Conservation (phyloP, 1,140 invertebrate species). For the Lanistes nyassanus region DNA sequence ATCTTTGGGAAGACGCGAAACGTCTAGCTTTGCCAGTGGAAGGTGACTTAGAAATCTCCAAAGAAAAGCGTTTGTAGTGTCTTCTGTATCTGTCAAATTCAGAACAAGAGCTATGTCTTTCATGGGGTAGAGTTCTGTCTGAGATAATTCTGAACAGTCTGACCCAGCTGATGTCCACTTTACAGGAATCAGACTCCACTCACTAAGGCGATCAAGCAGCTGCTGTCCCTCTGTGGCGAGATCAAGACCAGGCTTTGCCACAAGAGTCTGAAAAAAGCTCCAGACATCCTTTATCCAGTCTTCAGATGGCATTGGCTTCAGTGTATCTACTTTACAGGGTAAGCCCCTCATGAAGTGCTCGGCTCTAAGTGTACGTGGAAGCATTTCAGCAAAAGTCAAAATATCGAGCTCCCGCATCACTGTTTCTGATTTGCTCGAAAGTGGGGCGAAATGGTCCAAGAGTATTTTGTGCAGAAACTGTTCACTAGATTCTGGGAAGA, state of each 20-base stretch:
- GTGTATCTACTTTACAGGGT: neutral
- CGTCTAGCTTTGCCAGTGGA: slow-evolving; percentile 3
- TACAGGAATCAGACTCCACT: slow-evolving; percentile 16
- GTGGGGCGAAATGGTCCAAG: neutral
- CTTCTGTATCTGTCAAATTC: neutral
- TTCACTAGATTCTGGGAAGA: slow-evolving; percentile 2
- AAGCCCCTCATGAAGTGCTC: neutral
- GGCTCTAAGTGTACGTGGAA: neutral
- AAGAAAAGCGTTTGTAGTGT: neutral
- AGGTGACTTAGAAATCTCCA: neutral
- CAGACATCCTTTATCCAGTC: slow-evolving; percentile 2
- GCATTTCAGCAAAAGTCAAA: neutral
- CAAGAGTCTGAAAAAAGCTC: slow-evolving; percentile 1
- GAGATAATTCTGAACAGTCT: neutral
- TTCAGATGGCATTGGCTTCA: neutral
- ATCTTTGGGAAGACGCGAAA: neutral
- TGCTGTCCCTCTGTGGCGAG: neutral
- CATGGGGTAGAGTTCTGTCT: slow-evolving; percentile 28
- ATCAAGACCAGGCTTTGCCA: neutral
- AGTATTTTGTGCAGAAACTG: slow-evolving; percentile 7
- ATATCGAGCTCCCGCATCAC: neutral
- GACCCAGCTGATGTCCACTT: neutral
- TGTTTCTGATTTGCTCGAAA: neutral
- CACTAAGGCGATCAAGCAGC: neutral
- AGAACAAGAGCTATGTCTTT: slow-evolving; percentile 4